Evolutionary conservation across 2,888 invertebrate genomes (phyloP), one percentile per base, ranked within the genome.

Genomic region (Lithosia quadra): DNA sequence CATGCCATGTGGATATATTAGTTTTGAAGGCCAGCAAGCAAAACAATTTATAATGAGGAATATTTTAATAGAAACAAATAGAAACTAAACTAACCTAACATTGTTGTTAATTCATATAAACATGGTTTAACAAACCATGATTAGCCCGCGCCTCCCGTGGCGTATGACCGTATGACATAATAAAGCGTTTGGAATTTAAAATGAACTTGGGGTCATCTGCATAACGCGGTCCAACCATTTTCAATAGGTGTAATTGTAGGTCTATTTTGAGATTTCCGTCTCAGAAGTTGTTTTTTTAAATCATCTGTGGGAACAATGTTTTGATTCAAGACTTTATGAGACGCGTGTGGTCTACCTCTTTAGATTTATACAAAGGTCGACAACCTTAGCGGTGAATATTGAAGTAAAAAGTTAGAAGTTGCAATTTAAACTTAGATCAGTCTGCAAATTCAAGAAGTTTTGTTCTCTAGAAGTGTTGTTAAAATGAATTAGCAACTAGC

Each of bases 281-380:
- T 53, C 53, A 49, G 33, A 64, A 28, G 55, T 24, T 34, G 18
- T 63, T 71, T 43, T 58, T 69, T 68, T 64, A 59, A 18, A 69
- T 69, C 69, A 68, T 65, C 49, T 66, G 72, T 79, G 79, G 34
- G 79, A 80, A 76, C 36, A 9, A 55, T 57, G 57, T 75, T 68
- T 65, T 67, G n/a, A 71, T 63, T 66, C 21, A 36, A 3, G 24
- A 65, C 28, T 63, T n/a, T 22, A 34, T 49, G 55, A 66, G 59
- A 70, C 63, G 63, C 59, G 53, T 70, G 59, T 63, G 33, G 22
- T 59, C 18, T 69, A 43, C 13, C 13, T 61, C 43, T 34, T 24
- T 15, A 63, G 55, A 58, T 58, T 34, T 60, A n/a, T n/a, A 65
- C 62, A 13, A 49, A 59, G 69, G 61, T 57, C 39, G 63, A 55